phyloP scores from a whole-genome alignment of 2,888 invertebrate genomes.

The Cremastinae sp. region DNA sequence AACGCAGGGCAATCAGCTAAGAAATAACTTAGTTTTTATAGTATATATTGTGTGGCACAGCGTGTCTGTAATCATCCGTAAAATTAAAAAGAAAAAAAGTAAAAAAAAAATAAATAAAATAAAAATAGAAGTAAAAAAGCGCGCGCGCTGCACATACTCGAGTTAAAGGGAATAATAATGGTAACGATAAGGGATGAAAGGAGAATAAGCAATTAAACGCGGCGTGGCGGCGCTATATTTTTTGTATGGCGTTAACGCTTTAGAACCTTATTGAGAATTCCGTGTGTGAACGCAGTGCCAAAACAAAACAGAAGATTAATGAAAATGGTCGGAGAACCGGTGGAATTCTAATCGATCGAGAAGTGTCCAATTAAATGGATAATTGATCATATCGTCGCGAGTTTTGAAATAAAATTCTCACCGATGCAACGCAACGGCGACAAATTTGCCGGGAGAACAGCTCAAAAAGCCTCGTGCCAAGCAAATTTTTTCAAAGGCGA shows the following conservation, averaged over 20 bases:
- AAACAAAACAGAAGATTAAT: constrained; percentile 8
- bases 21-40: constrained; percentile 81
- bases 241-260: constrained; percentile 70
- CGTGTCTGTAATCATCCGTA: constrained; percentile 64
- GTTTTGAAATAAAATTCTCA: constrained; percentile 9
- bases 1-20: constrained; percentile 81
- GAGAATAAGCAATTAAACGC: constrained; percentile 61
- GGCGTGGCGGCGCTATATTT: constrained; percentile 71
- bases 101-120: constrained; percentile 43
- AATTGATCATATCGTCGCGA: no score
- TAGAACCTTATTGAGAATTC: constrained; percentile 57
- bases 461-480: constrained; percentile 61
- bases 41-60: constrained; percentile 77
- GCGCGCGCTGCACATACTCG: constrained; percentile 57
- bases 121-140: constrained; percentile 23
- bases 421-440: constrained; percentile 6
- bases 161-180: constrained; percentile 50
- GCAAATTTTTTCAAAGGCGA: constrained; percentile 61
- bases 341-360: no score
- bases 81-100: constrained; percentile 25
- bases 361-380: no score
- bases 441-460: constrained; percentile 17
- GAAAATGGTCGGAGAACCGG: neutral
- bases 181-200: constrained; percentile 50
- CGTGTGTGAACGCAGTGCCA: constrained; percentile 61